Base-by-base conservation (phyloP, 2,888 invertebrate species). In the Busseola fusca region DNA sequence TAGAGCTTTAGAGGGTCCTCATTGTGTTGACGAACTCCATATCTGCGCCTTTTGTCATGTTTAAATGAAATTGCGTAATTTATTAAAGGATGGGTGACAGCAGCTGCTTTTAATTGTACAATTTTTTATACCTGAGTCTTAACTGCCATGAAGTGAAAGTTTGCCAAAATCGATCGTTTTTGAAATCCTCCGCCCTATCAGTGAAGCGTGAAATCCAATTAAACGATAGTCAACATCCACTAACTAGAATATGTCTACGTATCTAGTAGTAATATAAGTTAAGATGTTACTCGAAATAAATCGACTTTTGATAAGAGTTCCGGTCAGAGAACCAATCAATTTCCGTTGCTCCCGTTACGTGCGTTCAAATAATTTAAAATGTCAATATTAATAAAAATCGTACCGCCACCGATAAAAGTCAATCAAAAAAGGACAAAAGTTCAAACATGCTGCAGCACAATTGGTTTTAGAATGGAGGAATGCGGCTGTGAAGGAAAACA, bases 361-460 rank as follows among this genome's bases (percentile, higher is more conserved):
- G 64, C 64, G 69, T 76, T 81, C 72, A 82, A 78, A 71, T 82
- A 86, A 83, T 84, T 81, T 84, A 77, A 84, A 80, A 86, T 81
- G 85, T 85, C 83, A 84, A 88, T 85, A 86, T 90, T 88, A 90
- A 91, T 92, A 91, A 92, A 91, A 91, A 91, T 88, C 85, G 86
- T 90, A 91, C 86, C 87, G 85, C 86, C 89, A 84, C 91, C 91
- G 90, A 91, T 91, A 93, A 93, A 93, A 91, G 92, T 92, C 93
- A 93, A 93, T 94, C 91, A 92, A 92, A 94, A 93, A 94, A 93
- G 91, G 91, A 86, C 92, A 91, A 94, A 93, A 95, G 94, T 94
- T 95, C 93, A 94, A 94, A 92, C 92, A 91, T 91, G 90, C 90
- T 91, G 92, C 92, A 90, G 90, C 90, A 91, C 91, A 90, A 91